These are phyloP conservation scores for Otis tarda DNA, from an alignment of 2,113 vertebrate species.

Conservation along the genomic window DNA sequence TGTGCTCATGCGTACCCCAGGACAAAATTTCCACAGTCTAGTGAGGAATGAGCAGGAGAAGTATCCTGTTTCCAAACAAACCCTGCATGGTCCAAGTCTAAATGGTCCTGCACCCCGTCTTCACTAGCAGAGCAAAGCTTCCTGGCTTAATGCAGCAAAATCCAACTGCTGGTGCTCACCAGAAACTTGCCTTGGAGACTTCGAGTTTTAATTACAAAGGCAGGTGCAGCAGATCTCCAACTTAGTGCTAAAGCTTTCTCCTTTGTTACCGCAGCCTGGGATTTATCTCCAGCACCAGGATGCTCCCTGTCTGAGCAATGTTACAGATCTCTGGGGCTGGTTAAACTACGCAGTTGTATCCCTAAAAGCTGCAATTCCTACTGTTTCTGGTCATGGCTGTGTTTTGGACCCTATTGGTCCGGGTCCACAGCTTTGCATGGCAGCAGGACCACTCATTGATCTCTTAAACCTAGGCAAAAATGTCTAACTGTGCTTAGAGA, in stretches of 20 bases:
- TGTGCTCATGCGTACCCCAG: neutral
- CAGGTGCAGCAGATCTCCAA: neutral
- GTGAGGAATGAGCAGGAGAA: neutral
- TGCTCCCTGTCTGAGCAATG: neutral
- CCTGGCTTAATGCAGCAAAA: neutral
- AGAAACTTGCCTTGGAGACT: neutral
- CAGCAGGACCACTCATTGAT: neutral
- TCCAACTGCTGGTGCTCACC: neutral
- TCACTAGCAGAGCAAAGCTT: neutral
- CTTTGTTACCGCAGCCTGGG: neutral
- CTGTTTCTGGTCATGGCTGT: neutral
- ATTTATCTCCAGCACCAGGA: neutral
- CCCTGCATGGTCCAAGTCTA: rapidly evolving
- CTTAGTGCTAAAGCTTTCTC: neutral
- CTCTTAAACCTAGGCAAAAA: neutral
- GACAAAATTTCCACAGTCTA: neutral
- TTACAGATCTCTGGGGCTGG: neutral
- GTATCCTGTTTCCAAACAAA: neutral
- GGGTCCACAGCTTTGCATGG: neutral
- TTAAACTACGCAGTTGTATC: neutral
- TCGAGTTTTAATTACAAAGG: neutral
- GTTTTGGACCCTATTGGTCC: neutral
- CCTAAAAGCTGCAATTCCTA: neutral
- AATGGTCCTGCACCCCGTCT: neutral
- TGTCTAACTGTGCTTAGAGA: neutral